Conservation (phyloP, 2,888 invertebrate genomes). For the Gasteruption jaculator region DNA sequence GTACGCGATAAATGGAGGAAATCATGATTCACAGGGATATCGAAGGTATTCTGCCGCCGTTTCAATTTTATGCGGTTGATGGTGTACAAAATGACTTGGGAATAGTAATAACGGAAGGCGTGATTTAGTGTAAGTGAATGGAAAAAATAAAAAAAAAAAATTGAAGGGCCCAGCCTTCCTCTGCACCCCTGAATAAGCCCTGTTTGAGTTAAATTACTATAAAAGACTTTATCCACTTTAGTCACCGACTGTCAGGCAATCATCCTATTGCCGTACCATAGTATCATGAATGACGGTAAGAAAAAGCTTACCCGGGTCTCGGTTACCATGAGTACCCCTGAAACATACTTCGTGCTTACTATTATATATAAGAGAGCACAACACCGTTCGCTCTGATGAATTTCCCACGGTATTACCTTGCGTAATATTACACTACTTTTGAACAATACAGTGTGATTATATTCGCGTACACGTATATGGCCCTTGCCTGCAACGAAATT, state of each 20-base stretch:
- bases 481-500: too few relatives aligned
- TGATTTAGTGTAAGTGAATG: not conserved
- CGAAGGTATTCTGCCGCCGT: too few relatives aligned
- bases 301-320: constrained; percentile 39
- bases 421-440: too few relatives aligned
- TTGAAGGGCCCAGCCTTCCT: constrained; percentile 26
- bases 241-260: constrained; percentile 43
- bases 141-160: constrained; percentile 15
- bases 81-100: too few relatives aligned
- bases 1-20: too few relatives aligned
- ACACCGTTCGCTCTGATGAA: constrained; percentile 20
- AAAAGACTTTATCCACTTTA: constrained; percentile 48
- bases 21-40: too few relatives aligned
- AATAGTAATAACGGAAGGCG: constrained; percentile 1
- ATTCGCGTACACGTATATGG: too few relatives aligned
- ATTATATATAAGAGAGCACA: too few relatives aligned
- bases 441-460: too few relatives aligned
- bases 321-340: constrained; percentile 35
- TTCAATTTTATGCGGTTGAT: too few relatives aligned
- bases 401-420: constrained; percentile 33
- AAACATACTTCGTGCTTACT: constrained; percentile 30
- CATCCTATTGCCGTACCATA: constrained; percentile 45
- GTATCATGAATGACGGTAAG: constrained; percentile 44
- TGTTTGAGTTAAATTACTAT: constrained; percentile 42
- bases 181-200: constrained; percentile 31